phyloP scores from a whole-genome alignment of 2,888 invertebrate genomes.

The Thyatira batis region DNA sequence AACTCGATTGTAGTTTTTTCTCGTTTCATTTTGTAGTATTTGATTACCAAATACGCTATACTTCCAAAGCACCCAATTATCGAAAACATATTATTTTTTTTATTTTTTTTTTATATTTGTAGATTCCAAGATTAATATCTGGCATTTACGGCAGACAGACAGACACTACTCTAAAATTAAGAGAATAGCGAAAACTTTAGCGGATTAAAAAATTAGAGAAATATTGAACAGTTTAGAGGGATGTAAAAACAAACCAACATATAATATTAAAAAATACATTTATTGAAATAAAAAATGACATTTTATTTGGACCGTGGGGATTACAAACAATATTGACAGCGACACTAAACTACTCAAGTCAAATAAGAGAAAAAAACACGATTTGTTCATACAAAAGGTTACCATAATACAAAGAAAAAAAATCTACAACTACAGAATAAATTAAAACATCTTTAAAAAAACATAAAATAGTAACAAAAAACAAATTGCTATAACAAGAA shows the following conservation, averaged over 20 bases:
- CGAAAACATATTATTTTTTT: no score
- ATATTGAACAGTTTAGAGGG: conserved; percentile 8
- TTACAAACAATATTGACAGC: conserved; percentile 80
- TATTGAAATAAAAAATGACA: conserved; percentile 83
- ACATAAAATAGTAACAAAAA: conserved; percentile 78
- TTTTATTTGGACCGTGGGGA: conserved; percentile 69
- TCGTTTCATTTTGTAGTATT: no score
- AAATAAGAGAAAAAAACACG: conserved; percentile 60
- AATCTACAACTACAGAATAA: conserved; percentile 74
- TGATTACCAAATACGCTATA: no score
- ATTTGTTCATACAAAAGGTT: conserved; percentile 60
- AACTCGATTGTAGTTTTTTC: no score
- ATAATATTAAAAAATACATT: conserved; percentile 69
- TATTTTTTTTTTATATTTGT: background rate
- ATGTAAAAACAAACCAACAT: conserved; percentile 53
- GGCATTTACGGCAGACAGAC: background rate
- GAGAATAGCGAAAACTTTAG: no score
- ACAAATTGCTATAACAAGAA: conserved; percentile 74
- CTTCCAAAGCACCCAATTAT: no score
- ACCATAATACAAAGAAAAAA: conserved; percentile 55
- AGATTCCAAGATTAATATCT: background rate
- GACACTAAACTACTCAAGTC: conserved; percentile 69
- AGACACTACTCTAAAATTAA: no score
- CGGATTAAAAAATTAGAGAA: no score
- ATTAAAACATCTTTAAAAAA: conserved; percentile 73